Evolutionary conservation across 2,888 invertebrate genomes (phyloP), one percentile per base, ranked within the genome.

Genomic region (Hemithea aestivaria): DNA sequence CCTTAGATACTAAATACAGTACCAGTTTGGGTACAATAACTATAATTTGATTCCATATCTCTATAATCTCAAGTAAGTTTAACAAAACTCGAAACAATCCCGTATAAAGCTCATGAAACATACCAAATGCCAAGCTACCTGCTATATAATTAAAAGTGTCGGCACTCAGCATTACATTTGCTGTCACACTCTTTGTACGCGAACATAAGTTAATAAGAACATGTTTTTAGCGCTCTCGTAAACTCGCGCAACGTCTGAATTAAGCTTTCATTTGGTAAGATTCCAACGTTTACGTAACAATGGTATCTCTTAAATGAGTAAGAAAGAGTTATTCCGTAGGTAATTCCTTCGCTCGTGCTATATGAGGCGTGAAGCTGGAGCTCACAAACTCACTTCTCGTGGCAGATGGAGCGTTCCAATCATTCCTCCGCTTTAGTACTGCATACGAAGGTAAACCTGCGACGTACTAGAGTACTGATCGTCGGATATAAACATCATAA

Each of bases 271-370:
- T 61, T 61, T 55, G 55, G 58, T 54, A 51, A 59, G 55, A 68
- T 61, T 62, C 51, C 62, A 46, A 43, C 55, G 50, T 51, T 53
- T 56, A 48, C 53, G 55, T 62, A 58, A 63, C 57, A 50, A 55
- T 50, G 54, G 62, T 59, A 59, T 64, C 61, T 62, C 48, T 51
- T 58, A 59, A 69, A 71, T 65, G 64, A 66, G 68, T 66, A 61
- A 65, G 62, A 59, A 65, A 66, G 66, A 66, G 63, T 71, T 68
- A 71, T 65, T 59, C 41, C 56, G 51, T 56, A 53, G 60, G 60
- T 61, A 63, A 61, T 61, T 59, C 42, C 47, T 52, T 52, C 51
- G 58, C 55, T 57, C 51, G 50, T 41, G 50, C 55, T 57, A 60
- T 59, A 66, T 62, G 61, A 54, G 53, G 53, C 63, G 63, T 63